Evolutionary conservation across 2,888 invertebrate genomes (phyloP).

Genomic region (Drosophila borborema): DNA sequence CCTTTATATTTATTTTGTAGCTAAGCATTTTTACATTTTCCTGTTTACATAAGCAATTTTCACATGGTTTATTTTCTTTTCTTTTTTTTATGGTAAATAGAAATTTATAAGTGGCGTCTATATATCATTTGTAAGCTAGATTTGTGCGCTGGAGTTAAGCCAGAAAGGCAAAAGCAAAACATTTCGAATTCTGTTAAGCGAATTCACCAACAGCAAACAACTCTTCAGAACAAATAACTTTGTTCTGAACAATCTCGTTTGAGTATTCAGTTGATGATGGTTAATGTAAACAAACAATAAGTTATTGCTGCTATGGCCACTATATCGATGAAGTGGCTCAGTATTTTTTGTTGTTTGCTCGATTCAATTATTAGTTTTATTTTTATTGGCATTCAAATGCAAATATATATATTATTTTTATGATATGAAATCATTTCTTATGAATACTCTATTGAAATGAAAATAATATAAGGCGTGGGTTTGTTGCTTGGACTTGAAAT

Average conservation of each 20-base stretch:
- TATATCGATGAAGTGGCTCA: background rate
- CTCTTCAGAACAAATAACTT: conserved; percentile 6
- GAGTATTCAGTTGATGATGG: background rate
- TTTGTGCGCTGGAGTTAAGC: conserved; percentile 51
- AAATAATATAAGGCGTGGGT: too few species aligned
- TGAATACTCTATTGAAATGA: background rate
- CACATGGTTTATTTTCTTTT: conserved; percentile 44
- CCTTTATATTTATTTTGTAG: conserved; percentile 5
- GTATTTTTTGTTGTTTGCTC: background rate
- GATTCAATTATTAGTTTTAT: background rate
- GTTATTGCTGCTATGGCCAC: background rate
- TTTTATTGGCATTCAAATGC: too few species aligned
- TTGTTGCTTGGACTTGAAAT: background rate
- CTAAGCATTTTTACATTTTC: conserved; percentile 27
- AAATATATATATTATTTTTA: too few species aligned
- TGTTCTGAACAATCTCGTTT: background rate
- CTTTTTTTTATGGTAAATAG: conserved; percentile 51
- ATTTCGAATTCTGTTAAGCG: conserved; percentile 5
- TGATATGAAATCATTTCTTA: too few species aligned
- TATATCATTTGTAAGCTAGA: conserved; percentile 50
- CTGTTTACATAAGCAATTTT: conserved; percentile 40
- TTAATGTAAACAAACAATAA: background rate
- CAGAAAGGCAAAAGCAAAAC: conserved; percentile 4
- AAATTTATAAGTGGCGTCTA: conserved; percentile 41
- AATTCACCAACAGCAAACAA: background rate